Evolutionary conservation across 2,888 invertebrate species (phyloP).

Genomic region (Allacma fusca): DNA sequence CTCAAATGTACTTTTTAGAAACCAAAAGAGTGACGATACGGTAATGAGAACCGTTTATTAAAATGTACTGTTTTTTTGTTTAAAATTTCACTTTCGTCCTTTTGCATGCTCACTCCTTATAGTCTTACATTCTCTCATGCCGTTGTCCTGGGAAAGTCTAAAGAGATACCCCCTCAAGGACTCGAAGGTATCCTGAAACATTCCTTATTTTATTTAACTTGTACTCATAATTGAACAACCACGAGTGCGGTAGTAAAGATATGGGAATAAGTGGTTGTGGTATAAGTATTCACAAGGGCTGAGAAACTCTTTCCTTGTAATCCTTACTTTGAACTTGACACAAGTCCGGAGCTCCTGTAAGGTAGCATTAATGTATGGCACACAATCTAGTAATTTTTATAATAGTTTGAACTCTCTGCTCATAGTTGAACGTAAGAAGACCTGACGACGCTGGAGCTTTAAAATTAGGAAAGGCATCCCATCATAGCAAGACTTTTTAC

Average conservation of each 20-base stretch:
- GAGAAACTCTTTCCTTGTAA: too few species aligned
- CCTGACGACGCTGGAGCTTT: neutral
- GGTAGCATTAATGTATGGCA: neutral
- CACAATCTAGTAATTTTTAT: neutral
- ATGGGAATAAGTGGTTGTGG: neutral
- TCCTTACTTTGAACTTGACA: neutral
- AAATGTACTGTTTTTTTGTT: neutral
- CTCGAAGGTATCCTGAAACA: neutral
- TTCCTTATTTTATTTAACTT: neutral
- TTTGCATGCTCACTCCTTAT: neutral
- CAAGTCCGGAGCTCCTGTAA: neutral
- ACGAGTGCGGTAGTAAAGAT: slow-evolving; percentile 16
- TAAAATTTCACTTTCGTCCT: neutral
- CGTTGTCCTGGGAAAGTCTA: too few species aligned
- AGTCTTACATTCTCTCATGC: too few species aligned
- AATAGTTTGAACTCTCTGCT: neutral
- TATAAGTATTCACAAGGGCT: neutral
- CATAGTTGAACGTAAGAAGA: neutral
- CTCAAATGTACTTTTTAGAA: neutral
- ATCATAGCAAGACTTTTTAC: neutral
- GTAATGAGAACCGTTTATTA: neutral
- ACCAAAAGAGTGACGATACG: neutral
- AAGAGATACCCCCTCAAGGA: neutral
- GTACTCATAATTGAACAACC: slow-evolving; percentile 2
- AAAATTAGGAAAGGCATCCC: neutral